Base-by-base conservation (phyloP, 2,888 invertebrate species). In the Heteromurus nitidus region DNA sequence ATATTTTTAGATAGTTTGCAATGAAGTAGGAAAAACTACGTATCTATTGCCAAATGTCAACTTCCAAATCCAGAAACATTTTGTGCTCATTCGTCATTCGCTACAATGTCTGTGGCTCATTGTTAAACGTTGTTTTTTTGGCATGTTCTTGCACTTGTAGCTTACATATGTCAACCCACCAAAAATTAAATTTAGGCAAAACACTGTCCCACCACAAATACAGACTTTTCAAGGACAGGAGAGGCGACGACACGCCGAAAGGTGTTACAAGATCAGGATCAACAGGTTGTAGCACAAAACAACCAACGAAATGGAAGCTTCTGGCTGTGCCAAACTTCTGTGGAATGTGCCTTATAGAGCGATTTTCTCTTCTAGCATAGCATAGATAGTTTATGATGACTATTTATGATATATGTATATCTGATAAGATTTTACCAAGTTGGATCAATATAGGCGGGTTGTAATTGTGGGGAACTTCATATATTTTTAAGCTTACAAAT, bases 241-340 rank as follows among this genome's bases (percentile, higher is more conserved):
- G 3, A 44, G 44, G 24, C 58, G 22, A 64, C 64, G 44, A 67
- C 50, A 73, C 13, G 50, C 62, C 30, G 28, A 62, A 62, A 75
- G 60, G 68, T 60, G 68, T 60, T 55, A 68, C 76, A 68, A 68
- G 76, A 76, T 76, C 76, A 76, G 76, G 76, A 76, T 76, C 76
- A 76, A 76, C 67, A 47, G 7, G 26, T 67, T 60, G 65, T 64
- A 16, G 30, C 26, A 65, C 26, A 44, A 50, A 68, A 47, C 26
- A 28, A 44, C 20, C 30, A 62, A 16, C 13, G 20, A 31, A 64
- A 3, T 31, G 30, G 36, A 9, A 31, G n/a, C 28, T 36, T 13
- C 31, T 20, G 20, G 20, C 50, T 3, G 2, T 18, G 20, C 20
- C 20, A 20, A 20, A 9, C 36, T 9, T 5, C 3, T 16, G 9